phyloP scores from a whole-genome alignment of 2,888 invertebrate genomes.

The Sthenelais limicola region DNA sequence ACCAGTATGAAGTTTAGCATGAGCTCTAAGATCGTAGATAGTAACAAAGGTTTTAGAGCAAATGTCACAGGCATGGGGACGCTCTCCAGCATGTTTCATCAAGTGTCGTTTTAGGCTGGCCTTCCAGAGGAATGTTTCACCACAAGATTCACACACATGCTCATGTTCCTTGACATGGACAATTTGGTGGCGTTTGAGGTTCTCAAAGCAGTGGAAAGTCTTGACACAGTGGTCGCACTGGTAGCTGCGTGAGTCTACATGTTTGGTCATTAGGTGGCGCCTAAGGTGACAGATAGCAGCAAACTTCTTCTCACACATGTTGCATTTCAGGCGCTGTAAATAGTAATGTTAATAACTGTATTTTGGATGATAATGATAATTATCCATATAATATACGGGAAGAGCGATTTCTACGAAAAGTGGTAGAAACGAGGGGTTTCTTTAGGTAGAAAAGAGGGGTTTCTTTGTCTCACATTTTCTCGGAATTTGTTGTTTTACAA shows the following conservation, averaged over 20 bases:
- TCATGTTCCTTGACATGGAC: background rate
- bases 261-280: conserved; percentile 10
- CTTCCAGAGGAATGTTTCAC: conserved; percentile 26
- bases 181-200: conserved; percentile 10
- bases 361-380: too few relatives aligned
- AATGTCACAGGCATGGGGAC: background rate
- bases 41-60: conserved; percentile 12
- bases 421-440: too few relatives aligned
- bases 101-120: conserved; percentile 12
- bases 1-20: conserved; percentile 21
- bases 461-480: too few relatives aligned
- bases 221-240: conserved; percentile 4
- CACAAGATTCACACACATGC: conserved; percentile 18
- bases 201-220: background rate
- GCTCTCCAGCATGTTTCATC: conserved; percentile 21
- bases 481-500: too few relatives aligned
- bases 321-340: conserved; percentile 13
- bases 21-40: conserved; percentile 8
- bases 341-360: background rate
- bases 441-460: too few relatives aligned
- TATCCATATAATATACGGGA: too few relatives aligned
- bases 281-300: conserved; percentile 9
- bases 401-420: too few relatives aligned
- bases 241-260: background rate
- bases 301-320: conserved; percentile 13